These are phyloP conservation scores for Diabrotica undecimpunctata DNA, from an alignment of 1,140 invertebrate species.

Conservation along the genomic window DNA sequence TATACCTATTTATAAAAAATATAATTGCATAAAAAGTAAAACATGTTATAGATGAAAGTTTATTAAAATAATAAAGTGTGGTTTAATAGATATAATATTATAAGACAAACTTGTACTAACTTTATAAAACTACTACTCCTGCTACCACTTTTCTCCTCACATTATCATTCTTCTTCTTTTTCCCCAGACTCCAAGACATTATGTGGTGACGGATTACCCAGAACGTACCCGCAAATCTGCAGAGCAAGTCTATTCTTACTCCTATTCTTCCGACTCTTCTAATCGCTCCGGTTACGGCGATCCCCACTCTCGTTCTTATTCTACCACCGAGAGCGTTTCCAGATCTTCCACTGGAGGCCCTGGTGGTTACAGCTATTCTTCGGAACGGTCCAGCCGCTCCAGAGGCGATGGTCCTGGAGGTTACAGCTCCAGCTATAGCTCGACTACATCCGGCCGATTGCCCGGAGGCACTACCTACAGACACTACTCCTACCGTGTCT, in stretches of 20 bases:
- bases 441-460: conserved; percentile 68
- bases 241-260: conserved; percentile 79
- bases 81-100: too few relatives aligned
- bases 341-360: conserved; percentile 60
- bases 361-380: conserved; percentile 67
- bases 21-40: too few relatives aligned
- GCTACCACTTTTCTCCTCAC: conserved; percentile 2
- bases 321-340: conserved; percentile 63
- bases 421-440: conserved; percentile 72
- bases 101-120: too few relatives aligned
- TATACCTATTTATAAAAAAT: too few relatives aligned
- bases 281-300: conserved; percentile 52
- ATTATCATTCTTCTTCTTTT: conserved; percentile 25
- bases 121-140: neutral
- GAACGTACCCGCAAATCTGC: conserved; percentile 62
- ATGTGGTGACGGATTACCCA: conserved; percentile 75
- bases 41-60: too few relatives aligned
- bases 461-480: conserved; percentile 77
- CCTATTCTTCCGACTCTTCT: conserved; percentile 61
- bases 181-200: conserved; percentile 77
- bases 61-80: too few relatives aligned
- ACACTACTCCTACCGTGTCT: conserved; percentile 81
- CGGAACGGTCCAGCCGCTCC: conserved; percentile 65
- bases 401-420: conserved; percentile 70
- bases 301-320: conserved; percentile 56